Conservation (phyloP, 2,113 vertebrate genomes). For the Colaptes auratus region DNA sequence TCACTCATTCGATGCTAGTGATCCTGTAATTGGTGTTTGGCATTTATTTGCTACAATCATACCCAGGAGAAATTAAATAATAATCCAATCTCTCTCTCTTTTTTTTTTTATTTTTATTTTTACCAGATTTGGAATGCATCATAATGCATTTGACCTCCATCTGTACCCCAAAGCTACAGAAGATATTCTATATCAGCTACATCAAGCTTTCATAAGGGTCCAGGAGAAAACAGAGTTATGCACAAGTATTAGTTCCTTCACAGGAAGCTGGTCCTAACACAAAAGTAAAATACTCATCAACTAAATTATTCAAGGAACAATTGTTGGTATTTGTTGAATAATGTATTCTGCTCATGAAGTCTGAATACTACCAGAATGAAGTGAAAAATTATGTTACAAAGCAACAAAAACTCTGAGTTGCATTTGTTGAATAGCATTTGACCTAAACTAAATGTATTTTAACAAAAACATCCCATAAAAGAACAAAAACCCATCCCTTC, state of each 20-base stretch:
- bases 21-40: background rate
- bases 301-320: constrained; percentile 63
- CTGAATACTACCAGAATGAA: constrained; percentile 20
- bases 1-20: background rate
- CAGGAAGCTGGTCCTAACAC: background rate
- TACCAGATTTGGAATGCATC: background rate
- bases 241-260: background rate
- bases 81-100: background rate
- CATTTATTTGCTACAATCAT: background rate
- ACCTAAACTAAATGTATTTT: background rate
- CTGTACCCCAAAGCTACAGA: background rate
- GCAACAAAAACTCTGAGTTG: constrained; percentile 11
- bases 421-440: constrained; percentile 22
- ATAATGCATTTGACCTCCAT: background rate
- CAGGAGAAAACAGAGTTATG: background rate
- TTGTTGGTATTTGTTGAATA: constrained; percentile 63
- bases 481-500: background rate
- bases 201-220: background rate
- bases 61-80: background rate
- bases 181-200: background rate
- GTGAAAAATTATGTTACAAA: constrained; percentile 50
- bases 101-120: background rate
- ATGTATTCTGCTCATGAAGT: constrained; percentile 36
- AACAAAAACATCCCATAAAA: background rate
- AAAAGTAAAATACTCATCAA: constrained; percentile 49